These are phyloP conservation scores for Phortica variegata DNA, from an alignment of 1,140 invertebrate genomes.

Conservation along the genomic window DNA sequence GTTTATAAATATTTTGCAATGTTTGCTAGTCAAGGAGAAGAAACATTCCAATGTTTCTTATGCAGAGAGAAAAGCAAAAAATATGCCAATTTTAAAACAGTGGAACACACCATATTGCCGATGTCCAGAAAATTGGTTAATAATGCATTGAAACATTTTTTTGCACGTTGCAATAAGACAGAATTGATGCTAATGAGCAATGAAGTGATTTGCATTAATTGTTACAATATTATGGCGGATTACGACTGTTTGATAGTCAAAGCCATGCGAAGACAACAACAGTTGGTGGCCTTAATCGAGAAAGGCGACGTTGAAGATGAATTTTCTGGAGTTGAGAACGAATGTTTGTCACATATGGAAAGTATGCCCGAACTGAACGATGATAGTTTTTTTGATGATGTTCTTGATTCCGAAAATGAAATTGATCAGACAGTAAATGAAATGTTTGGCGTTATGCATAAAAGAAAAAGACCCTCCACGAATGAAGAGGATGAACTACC, in stretches of 20 bases:
- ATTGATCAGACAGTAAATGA: slow-evolving; percentile 14
- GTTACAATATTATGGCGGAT: slow-evolving; percentile 10
- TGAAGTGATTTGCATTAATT: slow-evolving; percentile 10
- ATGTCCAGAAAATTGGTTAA: slow-evolving; percentile 13
- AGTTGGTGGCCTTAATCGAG: slow-evolving; percentile 8
- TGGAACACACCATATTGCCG: slow-evolving; percentile 7
- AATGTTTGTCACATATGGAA: slow-evolving; percentile 5
- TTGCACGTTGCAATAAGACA: slow-evolving; percentile 3
- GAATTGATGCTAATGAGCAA: slow-evolving; percentile 3
- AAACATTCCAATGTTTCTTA: slow-evolving; percentile 14
- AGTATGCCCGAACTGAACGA: slow-evolving; percentile 12
- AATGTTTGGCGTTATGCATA: neutral
- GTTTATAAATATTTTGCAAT: too few relatives aligned
- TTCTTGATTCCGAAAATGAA: slow-evolving; percentile 8
- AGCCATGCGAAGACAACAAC: slow-evolving; percentile 5
- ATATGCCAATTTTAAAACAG: neutral
- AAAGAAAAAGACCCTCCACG: neutral
- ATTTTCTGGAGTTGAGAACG: slow-evolving; percentile 15
- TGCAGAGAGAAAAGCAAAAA: slow-evolving; percentile 10
- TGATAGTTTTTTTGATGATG: slow-evolving; percentile 14
- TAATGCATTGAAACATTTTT: slow-evolving; percentile 10
- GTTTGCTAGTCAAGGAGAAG: too few relatives aligned
- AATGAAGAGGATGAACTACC: neutral
- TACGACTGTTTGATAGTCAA: slow-evolving; percentile 9
- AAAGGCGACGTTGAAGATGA: slow-evolving; percentile 2